These are phyloP conservation scores for Proisotoma minuta DNA, from an alignment of 2,888 invertebrate species.

Conservation along the genomic window DNA sequence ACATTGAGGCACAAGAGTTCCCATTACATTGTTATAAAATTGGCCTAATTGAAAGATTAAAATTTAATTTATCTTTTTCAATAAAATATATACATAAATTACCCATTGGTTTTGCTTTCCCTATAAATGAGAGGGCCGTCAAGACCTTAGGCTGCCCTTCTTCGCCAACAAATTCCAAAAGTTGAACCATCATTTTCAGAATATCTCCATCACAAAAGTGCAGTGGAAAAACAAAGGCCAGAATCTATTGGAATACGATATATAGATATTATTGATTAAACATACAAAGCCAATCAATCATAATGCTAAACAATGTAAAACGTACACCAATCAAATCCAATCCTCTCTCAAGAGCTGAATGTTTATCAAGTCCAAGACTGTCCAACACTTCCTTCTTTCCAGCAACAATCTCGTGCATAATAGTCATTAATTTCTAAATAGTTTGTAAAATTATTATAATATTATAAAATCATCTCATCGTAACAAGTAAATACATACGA, in stretches of 20 bases:
- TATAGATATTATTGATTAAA: constrained; percentile 19
- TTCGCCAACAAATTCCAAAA: constrained; percentile 76
- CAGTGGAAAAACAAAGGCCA: constrained; percentile 87
- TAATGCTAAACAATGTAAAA: constrained; percentile 20
- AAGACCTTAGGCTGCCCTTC: constrained; percentile 73
- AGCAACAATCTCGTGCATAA: constrained; percentile 68
- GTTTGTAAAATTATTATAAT: background rate
- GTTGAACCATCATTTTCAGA: constrained; percentile 66
- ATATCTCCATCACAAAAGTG: constrained; percentile 86
- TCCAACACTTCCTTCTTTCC: constrained; percentile 62
- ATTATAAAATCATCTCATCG: background rate
- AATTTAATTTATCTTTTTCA: background rate
- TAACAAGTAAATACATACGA: constrained; percentile 53
- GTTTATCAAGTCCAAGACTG: constrained; percentile 72
- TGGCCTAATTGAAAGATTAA: constrained; percentile 56
- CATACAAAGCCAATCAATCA: background rate
- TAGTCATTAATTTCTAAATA: constrained; percentile 56
- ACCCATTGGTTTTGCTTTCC: constrained; percentile 78
- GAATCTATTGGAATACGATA: constrained; percentile 56
- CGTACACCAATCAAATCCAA: constrained; percentile 75
- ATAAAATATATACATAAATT: constrained; percentile 50
- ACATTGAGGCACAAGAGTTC: constrained; percentile 76
- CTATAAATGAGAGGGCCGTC: constrained; percentile 78
- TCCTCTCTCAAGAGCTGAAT: constrained; percentile 81
- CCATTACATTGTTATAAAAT: constrained; percentile 69